Evolutionary conservation across 2,113 vertebrate species (phyloP), one percentile per base, ranked within the genome.

Genomic region (Pachypanchax playfairii): DNA sequence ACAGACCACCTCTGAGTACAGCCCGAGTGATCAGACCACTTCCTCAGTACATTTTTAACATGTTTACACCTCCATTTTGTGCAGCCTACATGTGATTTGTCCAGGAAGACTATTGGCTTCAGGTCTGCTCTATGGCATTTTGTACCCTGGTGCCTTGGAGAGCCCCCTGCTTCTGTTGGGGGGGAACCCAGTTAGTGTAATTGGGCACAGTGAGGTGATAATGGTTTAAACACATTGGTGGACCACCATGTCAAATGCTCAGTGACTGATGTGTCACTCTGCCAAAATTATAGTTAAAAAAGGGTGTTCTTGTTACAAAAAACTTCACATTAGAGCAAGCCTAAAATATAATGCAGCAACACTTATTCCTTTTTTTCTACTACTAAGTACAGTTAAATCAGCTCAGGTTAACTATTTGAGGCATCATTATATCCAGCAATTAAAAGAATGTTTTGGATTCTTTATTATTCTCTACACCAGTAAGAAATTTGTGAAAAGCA

Each of bases 131-230:
- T 31, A 60, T 65, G 56, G n/a, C 55, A 47, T 47, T 25, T 25
- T 26, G 52, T 25, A 36, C 35, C 17, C 1, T 1, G 12, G 41
- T 47, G 29, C 49, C 24, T 42, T 3, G 35, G n/a, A n/a, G n/a
- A n/a, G 54, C 35, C 53, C n/a, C 35, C 22, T 47, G 33, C 29
- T 55, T 70, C 33, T 64, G 46, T 31, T 33, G 22, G 31, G 38
- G 41, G 14, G 39, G 41, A 46, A 31, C 38, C 22, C 69, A 50
- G 73, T 43, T 18, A 2, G 12, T 72, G 57, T 73, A 65, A 79
- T 62, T 56, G 57, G 18, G 18, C 81, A 49, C 38, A 36, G 59
- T 35, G 69, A 88, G 72, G 77, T 75, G 69, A 73, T 85, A 84
- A 82, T 74, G 59, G 55, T 68, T 59, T 39, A 22, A 47, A 64